phyloP scores from a whole-genome alignment of 2,113 vertebrate species.

The Carollia perspicillata region DNA sequence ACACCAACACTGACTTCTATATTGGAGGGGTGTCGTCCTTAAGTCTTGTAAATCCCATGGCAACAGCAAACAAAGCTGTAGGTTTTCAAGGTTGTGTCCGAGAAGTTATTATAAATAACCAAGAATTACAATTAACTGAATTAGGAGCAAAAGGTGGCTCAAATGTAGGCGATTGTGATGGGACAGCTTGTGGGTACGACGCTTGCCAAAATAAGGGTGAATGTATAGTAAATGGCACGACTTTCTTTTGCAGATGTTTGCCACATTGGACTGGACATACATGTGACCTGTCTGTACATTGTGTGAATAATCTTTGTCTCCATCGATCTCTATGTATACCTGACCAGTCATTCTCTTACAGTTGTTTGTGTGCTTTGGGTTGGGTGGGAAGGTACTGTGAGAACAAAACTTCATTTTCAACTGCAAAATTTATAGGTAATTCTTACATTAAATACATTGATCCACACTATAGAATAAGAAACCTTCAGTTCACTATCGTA shows the following conservation, averaged over 20 bases:
- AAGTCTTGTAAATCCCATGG: conserved; percentile 80
- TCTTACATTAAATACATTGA: conserved; percentile 89
- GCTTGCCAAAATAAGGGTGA: conserved; percentile 86
- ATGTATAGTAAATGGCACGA: conserved; percentile 71
- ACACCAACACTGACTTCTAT: conserved; percentile 85
- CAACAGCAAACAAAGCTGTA: conserved; percentile 80
- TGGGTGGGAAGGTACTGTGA: conserved; percentile 86
- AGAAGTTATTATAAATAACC: conserved; percentile 84
- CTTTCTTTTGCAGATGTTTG: conserved; percentile 84
- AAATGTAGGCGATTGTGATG: conserved; percentile 90
- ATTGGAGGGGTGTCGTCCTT: conserved; percentile 87
- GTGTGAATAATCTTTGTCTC: conserved; percentile 80
- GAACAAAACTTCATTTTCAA: conserved; percentile 75
- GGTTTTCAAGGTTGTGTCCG: conserved; percentile 87
- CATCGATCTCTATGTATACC: conserved; percentile 82
- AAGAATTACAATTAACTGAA: conserved; percentile 85
- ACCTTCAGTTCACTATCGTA: conserved; percentile 81
- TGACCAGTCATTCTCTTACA: conserved; percentile 76
- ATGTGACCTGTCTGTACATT: conserved; percentile 84
- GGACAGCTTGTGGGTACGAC: conserved; percentile 86
- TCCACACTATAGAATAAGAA: conserved; percentile 80
- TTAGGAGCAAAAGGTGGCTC: conserved; percentile 82
- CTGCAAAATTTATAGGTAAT: conserved; percentile 82
- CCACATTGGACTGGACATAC: conserved; percentile 80
- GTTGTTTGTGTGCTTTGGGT: conserved; percentile 85